phyloP scores from a whole-genome alignment of 1,140 invertebrate genomes.

The Microplitis demolitor region DNA sequence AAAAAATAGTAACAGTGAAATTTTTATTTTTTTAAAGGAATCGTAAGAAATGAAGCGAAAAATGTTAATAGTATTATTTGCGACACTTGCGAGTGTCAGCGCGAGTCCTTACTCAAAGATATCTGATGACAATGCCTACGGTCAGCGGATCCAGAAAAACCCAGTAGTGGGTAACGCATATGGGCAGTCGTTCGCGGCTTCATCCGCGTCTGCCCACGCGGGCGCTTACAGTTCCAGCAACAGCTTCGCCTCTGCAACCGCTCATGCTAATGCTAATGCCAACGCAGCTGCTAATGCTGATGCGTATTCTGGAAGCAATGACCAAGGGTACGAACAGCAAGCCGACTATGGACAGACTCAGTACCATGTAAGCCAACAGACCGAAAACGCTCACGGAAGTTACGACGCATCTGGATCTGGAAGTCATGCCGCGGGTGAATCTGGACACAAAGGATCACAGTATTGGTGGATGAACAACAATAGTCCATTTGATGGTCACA shows the following conservation, averaged over 20 bases:
- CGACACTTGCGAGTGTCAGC: slow-evolving; percentile 25
- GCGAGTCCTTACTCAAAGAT: slow-evolving; percentile 36
- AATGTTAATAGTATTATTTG: slow-evolving; percentile 32
- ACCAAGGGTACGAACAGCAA: slow-evolving; percentile 12
- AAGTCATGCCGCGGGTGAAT: not conserved
- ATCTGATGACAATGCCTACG: slow-evolving; percentile 17
- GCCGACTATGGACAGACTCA: not conserved
- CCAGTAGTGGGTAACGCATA: not conserved
- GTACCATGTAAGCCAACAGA: not conserved
- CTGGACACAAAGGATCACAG: not conserved
- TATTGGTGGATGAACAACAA: not conserved
- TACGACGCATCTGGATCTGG: not conserved
- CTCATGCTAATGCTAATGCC: no score
- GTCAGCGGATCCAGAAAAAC: slow-evolving; percentile 37
- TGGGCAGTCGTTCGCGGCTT: not conserved
- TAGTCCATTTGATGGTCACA: not conserved
- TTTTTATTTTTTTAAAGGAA: slow-evolving; percentile 32
- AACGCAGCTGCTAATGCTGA: slow-evolving; percentile 6
- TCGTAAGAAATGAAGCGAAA: slow-evolving; percentile 35
- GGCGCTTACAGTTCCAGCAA: not conserved
- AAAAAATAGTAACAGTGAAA: not conserved
- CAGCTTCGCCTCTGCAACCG: not conserved
- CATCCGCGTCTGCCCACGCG: not conserved
- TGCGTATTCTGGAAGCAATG: not conserved
- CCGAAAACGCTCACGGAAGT: not conserved